A percentile compares a stretch with the other conserved stretches of the same genome.
phyloP scores from a whole-genome alignment of 2,888 invertebrate genomes.

The Chydorus sphaericus region DNA sequence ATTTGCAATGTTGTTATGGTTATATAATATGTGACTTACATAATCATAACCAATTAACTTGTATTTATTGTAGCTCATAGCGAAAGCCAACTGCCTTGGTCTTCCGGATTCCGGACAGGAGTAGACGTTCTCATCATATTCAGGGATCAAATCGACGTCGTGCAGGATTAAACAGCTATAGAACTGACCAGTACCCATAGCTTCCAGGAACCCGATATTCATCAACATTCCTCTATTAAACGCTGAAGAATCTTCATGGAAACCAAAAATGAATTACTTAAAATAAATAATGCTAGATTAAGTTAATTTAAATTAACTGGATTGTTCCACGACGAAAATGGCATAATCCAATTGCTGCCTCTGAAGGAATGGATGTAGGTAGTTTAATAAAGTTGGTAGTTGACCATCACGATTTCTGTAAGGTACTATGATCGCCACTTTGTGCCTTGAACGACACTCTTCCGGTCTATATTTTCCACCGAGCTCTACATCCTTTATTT shows the following conservation, averaged over 20 bases:
- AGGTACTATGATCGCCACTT: conserved; percentile 70
- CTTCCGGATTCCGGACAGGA: conserved; percentile 34
- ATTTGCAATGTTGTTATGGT: neutral
- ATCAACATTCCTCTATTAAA: conserved; percentile 92
- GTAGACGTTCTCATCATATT: conserved; percentile 41
- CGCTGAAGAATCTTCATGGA: too few species aligned
- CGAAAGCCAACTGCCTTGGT: conserved; percentile 40
- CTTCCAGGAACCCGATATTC: conserved; percentile 91
- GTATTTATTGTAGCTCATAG: conserved; percentile 22
- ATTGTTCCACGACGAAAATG: conserved; percentile 74
- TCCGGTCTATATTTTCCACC: conserved; percentile 36
- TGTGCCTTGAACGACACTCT: conserved; percentile 35
- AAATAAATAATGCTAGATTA: too few species aligned
- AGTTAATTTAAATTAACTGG: conserved; percentile 31
- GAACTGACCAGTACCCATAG: conserved; percentile 47
- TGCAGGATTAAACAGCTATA: conserved; percentile 42
- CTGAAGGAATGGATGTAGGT: conserved; percentile 72
- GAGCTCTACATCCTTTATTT: too few species aligned
- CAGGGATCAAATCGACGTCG: conserved; percentile 41
- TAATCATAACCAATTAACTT: too few species aligned
- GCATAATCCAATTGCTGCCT: conserved; percentile 68
- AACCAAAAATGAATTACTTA: too few species aligned
- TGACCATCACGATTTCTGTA: conserved; percentile 63
- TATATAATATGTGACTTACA: too few species aligned
- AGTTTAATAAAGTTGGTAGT: conserved; percentile 58